Evolutionary conservation across 2,888 invertebrate species (phyloP), one percentile per base, ranked within the genome.

Genomic region (Idaea biselata): DNA sequence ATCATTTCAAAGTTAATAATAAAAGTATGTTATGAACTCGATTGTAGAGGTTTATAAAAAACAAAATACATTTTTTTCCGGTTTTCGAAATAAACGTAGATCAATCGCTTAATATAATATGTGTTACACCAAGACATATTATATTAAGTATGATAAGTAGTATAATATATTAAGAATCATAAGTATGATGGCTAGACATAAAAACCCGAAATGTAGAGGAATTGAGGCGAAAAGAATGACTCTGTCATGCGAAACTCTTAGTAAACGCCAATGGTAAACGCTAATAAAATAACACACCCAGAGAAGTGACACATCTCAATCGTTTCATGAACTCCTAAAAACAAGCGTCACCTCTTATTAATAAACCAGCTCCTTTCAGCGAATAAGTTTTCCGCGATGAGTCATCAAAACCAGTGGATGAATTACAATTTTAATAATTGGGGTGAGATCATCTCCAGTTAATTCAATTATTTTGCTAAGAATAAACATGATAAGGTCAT

Each of bases 401-500:
- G 44, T 44, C 44, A 44, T 44, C 44, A 44, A 8, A 44, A 14
- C 44, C 44, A 8, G 14, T 44, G 44, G 44, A 25, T 25, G 25
- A 8, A 44, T 44, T 44, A 8, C 44, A 44, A 44, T 11, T 44
- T 44, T 44, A 44, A 44, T 44, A 44, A 6, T 44, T 3, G 44
- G 5, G 14, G 44, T 44, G 44, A 44, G 44, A 44, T 44, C 44
- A 44, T 11, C 44, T 44, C 44, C 44, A 44, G 44, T 44, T 44
- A 2, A 44, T 44, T 44, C 11, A 44, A 44, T 44, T 44, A 44
- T 44, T 44, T 44, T 44, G 44, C 44, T 44, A 14, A 44, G 44
- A 44, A 44, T 44, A 44, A 44, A 44, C 44, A 44, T 44, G 44
- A 44, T 44, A 44, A 44, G 44, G 44, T 44, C 44, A 44, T 44